Evolutionary conservation across 2,797 vertebrate genomes (phyloP).

Genomic region (Hapalemur alaotrensis): DNA sequence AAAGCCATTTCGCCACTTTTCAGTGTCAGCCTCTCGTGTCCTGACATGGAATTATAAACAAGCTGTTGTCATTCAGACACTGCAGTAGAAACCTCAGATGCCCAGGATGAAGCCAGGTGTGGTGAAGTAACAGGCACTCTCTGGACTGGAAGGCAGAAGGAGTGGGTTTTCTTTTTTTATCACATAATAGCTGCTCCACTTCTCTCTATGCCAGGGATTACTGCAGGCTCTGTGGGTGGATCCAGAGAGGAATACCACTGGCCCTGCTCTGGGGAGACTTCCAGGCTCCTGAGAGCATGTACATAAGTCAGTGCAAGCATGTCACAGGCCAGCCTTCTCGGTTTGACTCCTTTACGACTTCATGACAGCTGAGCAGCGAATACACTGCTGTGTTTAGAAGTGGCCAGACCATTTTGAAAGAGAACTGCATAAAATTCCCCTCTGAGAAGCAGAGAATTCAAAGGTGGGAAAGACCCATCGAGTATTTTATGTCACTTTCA

Average conservation of each 20-base stretch:
- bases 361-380: background rate
- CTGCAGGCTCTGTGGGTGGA: background rate
- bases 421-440: background rate
- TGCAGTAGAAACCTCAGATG: too few relatives aligned
- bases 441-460: background rate
- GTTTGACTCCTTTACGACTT: background rate
- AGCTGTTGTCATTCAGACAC: background rate
- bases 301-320: accelerated
- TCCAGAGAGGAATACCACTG: too few relatives aligned
- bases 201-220: background rate
- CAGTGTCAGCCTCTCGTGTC: background rate
- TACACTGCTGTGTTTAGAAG: background rate
- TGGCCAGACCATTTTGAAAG: background rate
- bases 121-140: background rate
- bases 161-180: background rate
- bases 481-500: background rate
- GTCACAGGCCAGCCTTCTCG: accelerated
- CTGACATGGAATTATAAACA: background rate
- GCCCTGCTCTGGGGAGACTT: background rate
- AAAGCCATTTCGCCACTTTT: background rate
- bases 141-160: background rate
- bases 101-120: accelerated
- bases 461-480: background rate
- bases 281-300: accelerated
- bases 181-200: background rate